Conservation (phyloP, 2,113 vertebrate genomes). For the Eptesicus fuscus region DNA sequence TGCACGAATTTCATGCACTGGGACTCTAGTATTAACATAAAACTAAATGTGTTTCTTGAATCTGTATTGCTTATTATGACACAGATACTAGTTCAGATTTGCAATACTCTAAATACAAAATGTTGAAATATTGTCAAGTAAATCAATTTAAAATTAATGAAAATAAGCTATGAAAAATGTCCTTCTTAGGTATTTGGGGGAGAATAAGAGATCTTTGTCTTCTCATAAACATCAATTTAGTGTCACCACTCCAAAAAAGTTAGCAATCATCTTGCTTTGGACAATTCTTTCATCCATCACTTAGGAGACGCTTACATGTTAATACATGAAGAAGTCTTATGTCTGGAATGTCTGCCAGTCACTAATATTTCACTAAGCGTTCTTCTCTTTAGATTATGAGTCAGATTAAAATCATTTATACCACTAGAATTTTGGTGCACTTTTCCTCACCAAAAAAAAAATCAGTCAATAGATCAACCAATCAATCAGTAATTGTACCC, state of each 20-base stretch:
- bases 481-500: background rate
- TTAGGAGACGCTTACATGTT: background rate
- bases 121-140: constrained; percentile 24
- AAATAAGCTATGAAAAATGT: background rate
- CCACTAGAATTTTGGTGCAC: background rate
- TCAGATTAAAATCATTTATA: constrained; percentile 19
- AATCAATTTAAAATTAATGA: constrained; percentile 29
- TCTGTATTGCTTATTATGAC: background rate
- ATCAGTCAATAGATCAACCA: background rate
- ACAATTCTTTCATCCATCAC: background rate
- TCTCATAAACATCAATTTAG: background rate
- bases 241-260: background rate
- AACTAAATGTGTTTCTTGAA: background rate
- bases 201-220: background rate
- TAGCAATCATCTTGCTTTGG: background rate
- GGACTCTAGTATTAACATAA: background rate
- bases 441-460: background rate
- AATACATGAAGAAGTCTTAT: background rate
- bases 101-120: background rate
- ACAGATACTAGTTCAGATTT: constrained; percentile 19
- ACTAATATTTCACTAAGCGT: background rate
- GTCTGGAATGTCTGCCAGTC: background rate
- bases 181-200: background rate
- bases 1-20: too few relatives aligned
- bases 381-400: background rate